Base-by-base conservation (phyloP, 1,140 invertebrate genomes). In the Cydia splendana region DNA sequence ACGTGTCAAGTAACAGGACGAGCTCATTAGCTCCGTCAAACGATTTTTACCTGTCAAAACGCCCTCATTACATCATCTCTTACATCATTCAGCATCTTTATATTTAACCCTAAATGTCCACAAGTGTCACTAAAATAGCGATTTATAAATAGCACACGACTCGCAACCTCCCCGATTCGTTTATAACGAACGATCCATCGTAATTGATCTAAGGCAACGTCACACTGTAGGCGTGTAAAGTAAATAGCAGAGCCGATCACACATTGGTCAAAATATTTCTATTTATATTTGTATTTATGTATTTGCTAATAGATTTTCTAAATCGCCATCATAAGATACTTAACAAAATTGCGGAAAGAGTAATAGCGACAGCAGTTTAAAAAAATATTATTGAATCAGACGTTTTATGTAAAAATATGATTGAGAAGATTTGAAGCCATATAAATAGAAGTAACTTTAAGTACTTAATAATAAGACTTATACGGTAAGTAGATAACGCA, bases 11-110 rank as follows among this genome's bases (percentile, higher is more conserved):
- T 62, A n/a, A 57, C n/a, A 62, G 20, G 57, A 53, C 15, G 51
- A 24, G 57, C 18, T 62, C 57, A 24, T 62, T 62, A 62, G 20
- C 20, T 3, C 13, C 53, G 69, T 76, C 65, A 76, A 79, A 75
- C 71, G 78, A 79, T 75, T 79, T 77, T 76, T 79, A 79, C 79
- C 20, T 24, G 57, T 62, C 57, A 62, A 62, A 62, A 62, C 57
- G 20, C 57, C 57, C 57, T 62, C 57, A 12, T 24, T 62, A 62
- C n/a, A 62, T 62, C 18, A 24, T 6, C 57, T 62, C 57, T 62
- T 24, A 24, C 20, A 62, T 62, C 57, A 62, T 62, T 62, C 20
- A 24, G 24, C 53, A 20, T 57, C n/a, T 24, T 24, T 24, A 24
- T 18, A 24, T 57, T n/a, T 62, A 62, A 62, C 57, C 57, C 18